Base-by-base conservation (phyloP, 1,140 invertebrate genomes). In the Trichonephila clavipes region DNA sequence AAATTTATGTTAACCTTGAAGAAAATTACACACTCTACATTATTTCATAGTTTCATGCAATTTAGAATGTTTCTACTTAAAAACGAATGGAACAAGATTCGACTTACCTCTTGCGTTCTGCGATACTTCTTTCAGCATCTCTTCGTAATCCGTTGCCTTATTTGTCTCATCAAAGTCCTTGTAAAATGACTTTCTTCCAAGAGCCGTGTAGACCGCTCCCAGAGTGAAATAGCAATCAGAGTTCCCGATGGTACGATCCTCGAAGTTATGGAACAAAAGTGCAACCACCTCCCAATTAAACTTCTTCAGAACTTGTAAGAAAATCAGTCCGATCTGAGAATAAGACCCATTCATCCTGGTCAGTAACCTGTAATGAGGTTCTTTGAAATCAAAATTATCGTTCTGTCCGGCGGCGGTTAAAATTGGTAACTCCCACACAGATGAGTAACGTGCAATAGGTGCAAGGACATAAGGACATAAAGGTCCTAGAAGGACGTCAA, bases 391-490 rank as follows among this genome's bases (percentile, higher is more conserved):
- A 95, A 98, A 98, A 72, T 97, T 97, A 92, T 98, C 97, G 0
- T 98, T 98, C 95, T 98, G 97, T 0, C 97, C 98, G 0, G 98
- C 98, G 0, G 98, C 97, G 3, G 98, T 98, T 12, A 99, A 95
- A 1, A 99, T 97, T 0, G 98, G 98, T 28, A 98, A 97, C 2
- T 97, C 96, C 98, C 98, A 99, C n/a, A 97, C 97, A 7, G 97
- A 97, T 1, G 98, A 97, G 95, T 98, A 99, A 19, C 98, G 96
- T 0, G 98, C 97, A 1, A 99, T 98, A 0, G 98, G 98, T 1
- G 98, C 98, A 88, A 99, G 97, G 7, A 98, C 98, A 95, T 98
- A 99, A 95, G 98, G 98, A 96, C 98, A 99, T 2, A 98, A 97
- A 1, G 98, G 98, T 0, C 98, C 98, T 95, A 99, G 96, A 95